Evolutionary conservation across 2,113 vertebrate species (phyloP).

Genomic region (Eretmochelys imbricata): DNA sequence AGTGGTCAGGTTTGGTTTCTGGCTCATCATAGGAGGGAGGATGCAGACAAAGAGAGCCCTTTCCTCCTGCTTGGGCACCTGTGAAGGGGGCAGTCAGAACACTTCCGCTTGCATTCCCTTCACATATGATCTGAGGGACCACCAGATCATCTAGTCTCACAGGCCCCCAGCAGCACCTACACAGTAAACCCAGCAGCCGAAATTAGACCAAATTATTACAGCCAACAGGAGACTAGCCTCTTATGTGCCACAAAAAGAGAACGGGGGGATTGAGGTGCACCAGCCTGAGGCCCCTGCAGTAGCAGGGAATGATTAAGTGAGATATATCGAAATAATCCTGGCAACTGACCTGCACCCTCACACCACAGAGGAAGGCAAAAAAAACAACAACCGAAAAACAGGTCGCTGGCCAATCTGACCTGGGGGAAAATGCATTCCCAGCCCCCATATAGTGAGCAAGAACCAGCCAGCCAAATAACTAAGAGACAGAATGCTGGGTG

Average conservation of each 20-base stretch:
- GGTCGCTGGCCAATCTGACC: background rate
- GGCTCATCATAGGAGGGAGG: background rate
- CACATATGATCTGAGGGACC: background rate
- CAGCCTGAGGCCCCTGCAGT: background rate
- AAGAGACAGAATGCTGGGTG: no score
- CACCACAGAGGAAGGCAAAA: background rate
- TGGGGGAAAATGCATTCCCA: background rate
- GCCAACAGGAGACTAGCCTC: background rate
- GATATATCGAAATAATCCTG: background rate
- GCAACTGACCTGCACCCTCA: no score
- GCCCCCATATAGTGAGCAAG: no score
- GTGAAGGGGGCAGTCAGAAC: background rate
- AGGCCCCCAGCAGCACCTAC: background rate
- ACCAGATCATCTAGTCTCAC: background rate
- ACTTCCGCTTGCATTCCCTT: rapidly evolving
- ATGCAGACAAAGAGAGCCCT: background rate
- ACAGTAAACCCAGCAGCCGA: background rate
- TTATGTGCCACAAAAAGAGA: background rate
- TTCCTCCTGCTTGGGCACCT: background rate
- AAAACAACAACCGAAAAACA: background rate
- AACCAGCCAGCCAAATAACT: no score
- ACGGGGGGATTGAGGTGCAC: background rate
- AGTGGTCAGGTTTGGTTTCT: background rate
- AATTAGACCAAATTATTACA: background rate
- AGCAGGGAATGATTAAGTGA: background rate